A percentile compares a stretch with the other conserved stretches of the same genome.
Conservation (phyloP, 2,888 invertebrate species). For the Noctua comes region DNA sequence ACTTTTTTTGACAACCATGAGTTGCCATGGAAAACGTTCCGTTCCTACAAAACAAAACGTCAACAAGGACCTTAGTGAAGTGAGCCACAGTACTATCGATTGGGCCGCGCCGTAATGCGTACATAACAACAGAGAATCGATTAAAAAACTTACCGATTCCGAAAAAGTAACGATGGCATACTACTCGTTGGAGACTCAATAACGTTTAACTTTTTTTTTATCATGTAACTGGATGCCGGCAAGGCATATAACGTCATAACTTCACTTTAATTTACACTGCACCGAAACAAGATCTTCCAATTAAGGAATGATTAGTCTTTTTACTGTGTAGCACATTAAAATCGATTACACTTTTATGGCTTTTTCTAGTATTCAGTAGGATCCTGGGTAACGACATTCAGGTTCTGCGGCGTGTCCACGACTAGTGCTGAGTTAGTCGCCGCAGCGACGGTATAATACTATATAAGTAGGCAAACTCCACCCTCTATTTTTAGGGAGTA, state of each 20-base stretch:
- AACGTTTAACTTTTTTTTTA: constrained; percentile 86
- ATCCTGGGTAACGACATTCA: constrained; percentile 85
- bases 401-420: constrained; percentile 75
- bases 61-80: constrained; percentile 66
- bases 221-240: constrained; percentile 87
- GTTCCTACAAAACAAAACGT: constrained; percentile 58
- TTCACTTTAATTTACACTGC: constrained; percentile 85
- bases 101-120: constrained; percentile 75
- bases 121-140: constrained; percentile 67
- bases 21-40: constrained; percentile 53
- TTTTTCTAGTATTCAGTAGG: constrained; percentile 71
- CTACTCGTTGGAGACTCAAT: constrained; percentile 84
- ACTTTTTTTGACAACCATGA: constrained; percentile 38
- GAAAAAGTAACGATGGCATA: constrained; percentile 92
- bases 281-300: constrained; percentile 74
- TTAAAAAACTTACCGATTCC: constrained; percentile 91
- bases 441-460: constrained; percentile 76
- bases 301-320: constrained; percentile 79
- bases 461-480: constrained; percentile 64
- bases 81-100: constrained; percentile 72
- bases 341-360: constrained; percentile 69
- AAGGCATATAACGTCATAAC: constrained; percentile 90
- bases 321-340: constrained; percentile 78
- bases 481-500: constrained; percentile 77
- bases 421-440: constrained; percentile 75